These are phyloP conservation scores for Drosophila kikkawai DNA, from an alignment of 1,140 invertebrate genomes.

Conservation along the genomic window DNA sequence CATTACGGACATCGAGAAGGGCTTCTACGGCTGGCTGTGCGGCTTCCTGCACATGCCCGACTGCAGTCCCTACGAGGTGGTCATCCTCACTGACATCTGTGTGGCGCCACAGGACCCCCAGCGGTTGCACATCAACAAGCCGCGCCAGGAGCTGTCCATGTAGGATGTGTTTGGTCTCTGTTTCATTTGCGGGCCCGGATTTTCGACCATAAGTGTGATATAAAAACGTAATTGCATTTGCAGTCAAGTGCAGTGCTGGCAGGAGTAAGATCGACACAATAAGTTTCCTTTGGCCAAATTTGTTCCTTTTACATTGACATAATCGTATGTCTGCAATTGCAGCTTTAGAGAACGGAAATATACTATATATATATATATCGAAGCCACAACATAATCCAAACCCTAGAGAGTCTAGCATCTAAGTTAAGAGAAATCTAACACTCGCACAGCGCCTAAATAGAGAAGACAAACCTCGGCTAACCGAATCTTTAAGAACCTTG, in stretches of 20 bases:
- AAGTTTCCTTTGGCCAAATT: conserved; percentile 76
- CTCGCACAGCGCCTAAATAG: conserved; percentile 38
- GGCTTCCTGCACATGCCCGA: conserved; percentile 88
- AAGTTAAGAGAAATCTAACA: conserved; percentile 55
- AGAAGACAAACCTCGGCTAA: conserved; percentile 10
- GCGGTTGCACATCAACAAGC: conserved; percentile 78
- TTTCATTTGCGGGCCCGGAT: conserved; percentile 43
- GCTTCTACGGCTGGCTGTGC: conserved; percentile 92
- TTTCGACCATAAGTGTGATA: conserved; percentile 78
- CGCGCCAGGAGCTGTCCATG: conserved; percentile 81
- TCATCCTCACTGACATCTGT: conserved; percentile 80
- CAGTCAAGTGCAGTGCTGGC: conserved; percentile 6
- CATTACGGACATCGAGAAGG: conserved; percentile 91
- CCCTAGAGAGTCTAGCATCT: conserved; percentile 45
- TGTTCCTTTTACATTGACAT: conserved; percentile 71
- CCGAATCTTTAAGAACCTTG: conserved; percentile 29
- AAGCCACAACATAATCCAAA: conserved; percentile 50
- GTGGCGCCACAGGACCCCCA: conserved; percentile 75
- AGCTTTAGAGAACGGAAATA: conserved; percentile 63
- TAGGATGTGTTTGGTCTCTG: conserved; percentile 45
- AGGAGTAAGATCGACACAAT: conserved; percentile 56
- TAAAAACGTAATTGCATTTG: conserved; percentile 62
- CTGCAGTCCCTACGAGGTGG: conserved; percentile 86
- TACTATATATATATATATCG: conserved; percentile 49
- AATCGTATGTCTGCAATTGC: conserved; percentile 54